Base-by-base conservation (phyloP, 2,797 vertebrate species). In the Syndactyla subalaris region DNA sequence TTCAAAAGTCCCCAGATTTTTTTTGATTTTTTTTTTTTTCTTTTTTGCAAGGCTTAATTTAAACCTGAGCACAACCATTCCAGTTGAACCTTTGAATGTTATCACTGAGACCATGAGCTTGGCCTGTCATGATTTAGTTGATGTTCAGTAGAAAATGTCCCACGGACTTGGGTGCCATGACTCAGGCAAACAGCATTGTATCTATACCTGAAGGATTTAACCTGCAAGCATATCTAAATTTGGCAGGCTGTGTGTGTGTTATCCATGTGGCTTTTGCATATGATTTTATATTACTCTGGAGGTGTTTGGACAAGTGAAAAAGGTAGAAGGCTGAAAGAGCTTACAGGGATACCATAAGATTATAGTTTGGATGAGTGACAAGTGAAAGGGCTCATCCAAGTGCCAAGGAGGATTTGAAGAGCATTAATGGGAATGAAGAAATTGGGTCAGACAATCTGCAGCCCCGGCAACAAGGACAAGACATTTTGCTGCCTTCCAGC, bases 371-470 rank as follows among this genome's bases (percentile, higher is more conserved):
- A 7, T n/a, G 91, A 90, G 79, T 63, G 79, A 62, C 92, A 88
- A 93, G 76, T 70, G 81, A 81, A 91, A 88, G 49, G 88, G 68
- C 88, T 93, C 78, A 59, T 72, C 54, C 45, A 78, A 77, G 92
- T 94, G 92, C 89, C 17, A 1, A 45, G 48, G 23, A 84, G 86
- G 91, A 92, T 92, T 94, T 80, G 80, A 46, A 51, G 36, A 82
- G 48, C 48, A 65, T 93, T 96, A 94, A 65, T 23, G 17, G 73
- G 36, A 84, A 30, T 49, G 73, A 81, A 92, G 55, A 86, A 97
- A 95, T 84, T 92, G 80, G 89, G 92, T 91, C 88, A 88, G 81
- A 39, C 39, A 72, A 94, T 54, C 65, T 94, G 84, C 71, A 89
- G 39, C 52, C 22, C 61, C 67, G 14, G 66, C 55, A 91, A 68